These are phyloP conservation scores for Polyodon spathula DNA, from an alignment of 2,113 vertebrate species.

Conservation along the genomic window DNA sequence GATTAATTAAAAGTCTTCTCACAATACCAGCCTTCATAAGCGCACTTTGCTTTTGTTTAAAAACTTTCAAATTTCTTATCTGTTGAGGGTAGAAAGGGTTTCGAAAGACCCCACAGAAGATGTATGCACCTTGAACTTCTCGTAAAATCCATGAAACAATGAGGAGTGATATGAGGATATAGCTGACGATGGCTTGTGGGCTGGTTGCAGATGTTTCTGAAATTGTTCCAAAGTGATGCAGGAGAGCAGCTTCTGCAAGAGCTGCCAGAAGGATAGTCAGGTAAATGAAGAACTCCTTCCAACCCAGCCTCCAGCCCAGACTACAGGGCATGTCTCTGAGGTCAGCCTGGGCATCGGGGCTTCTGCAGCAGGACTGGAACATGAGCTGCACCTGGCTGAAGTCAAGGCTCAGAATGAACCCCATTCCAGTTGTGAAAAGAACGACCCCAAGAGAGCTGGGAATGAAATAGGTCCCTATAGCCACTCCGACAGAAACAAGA, in stretches of 20 bases:
- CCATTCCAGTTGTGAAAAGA: conserved; percentile 81
- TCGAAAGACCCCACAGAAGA: conserved; percentile 77
- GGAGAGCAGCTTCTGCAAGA: conserved; percentile 67
- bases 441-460: conserved; percentile 75
- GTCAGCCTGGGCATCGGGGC: conserved; percentile 38
- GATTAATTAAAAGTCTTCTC: conserved; percentile 76
- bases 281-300: conserved; percentile 67
- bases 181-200: conserved; percentile 68
- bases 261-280: conserved; percentile 57
- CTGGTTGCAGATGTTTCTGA: conserved; percentile 46
- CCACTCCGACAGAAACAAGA: conserved; percentile 65
- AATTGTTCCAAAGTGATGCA: conserved; percentile 64
- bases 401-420: conserved; percentile 89
- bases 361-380: conserved; percentile 45
- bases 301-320: conserved; percentile 56
- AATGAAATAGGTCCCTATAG: conserved; percentile 80
- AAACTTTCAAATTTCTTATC: conserved; percentile 63
- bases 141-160: conserved; percentile 65
- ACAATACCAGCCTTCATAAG: conserved; percentile 69
- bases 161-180: conserved; percentile 70
- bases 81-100: conserved; percentile 90
- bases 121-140: conserved; percentile 81
- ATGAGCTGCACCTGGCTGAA: conserved; percentile 63
- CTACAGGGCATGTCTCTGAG: conserved; percentile 30
- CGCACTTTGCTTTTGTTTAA: conserved; percentile 68